Base-by-base conservation (phyloP, 2,113 vertebrate genomes). In the Glareola pratincola region DNA sequence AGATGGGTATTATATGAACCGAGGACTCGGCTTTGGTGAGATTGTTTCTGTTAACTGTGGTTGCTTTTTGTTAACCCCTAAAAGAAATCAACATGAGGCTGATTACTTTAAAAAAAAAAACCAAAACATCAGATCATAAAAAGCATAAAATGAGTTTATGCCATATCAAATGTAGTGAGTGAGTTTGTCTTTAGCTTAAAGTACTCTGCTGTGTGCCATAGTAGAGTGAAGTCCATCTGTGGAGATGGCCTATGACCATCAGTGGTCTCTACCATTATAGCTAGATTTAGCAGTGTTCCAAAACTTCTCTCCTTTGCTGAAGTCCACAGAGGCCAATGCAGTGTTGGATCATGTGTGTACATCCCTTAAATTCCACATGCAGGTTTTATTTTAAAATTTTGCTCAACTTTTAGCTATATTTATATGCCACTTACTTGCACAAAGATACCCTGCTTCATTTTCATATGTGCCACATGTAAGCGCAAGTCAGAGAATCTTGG, bases 381-480 rank as follows among this genome's bases (percentile, higher is more conserved):
- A 57, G 17, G 10, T 71, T 89, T 85, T 62, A 36, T 26, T 75
- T n/a, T 2, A 50, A 72, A 67, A 18, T 32, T 18, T 45, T 34
- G 54, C 1, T 2, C 23, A 75, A 29, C 34, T 51, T 26, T 18
- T 51, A 12, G 10, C 37, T 67, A 1, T 60, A 22, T 72, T 56
- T 50, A 8, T 30, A 23, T 41, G 4, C 17, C 9, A 5, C 14
- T 72, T 72, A 56, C 3, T 36, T 85, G 32, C 29, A 27, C 17
- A 37, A 63, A 59, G 56, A 48, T 27, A 27, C 27, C 17, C 17
- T n/a, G 14, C 37, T 76, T 62, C 1, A 1, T 66, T 91, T 72
- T 71, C 3, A 0, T 63, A 41, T 36, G 29, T 51, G 41, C 7
- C 7, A 23, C 23, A 18, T 0, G 0, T 51, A 29, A 57, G 19